A percentile compares a stretch with the other conserved stretches of the same genome.
phyloP scores from a whole-genome alignment of 2,888 invertebrate genomes.

The Crepidodera aurea region DNA sequence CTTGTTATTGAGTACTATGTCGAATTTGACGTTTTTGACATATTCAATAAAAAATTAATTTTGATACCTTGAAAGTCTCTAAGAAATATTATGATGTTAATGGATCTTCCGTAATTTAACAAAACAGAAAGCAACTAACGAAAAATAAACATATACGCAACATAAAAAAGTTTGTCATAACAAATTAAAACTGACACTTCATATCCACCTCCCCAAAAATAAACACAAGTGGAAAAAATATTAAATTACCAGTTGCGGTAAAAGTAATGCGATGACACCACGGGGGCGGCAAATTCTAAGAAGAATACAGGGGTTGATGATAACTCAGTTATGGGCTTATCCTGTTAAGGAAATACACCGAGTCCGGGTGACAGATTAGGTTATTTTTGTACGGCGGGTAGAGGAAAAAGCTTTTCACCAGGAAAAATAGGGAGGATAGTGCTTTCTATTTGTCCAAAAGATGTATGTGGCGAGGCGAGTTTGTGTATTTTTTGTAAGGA shows the following conservation, averaged over 20 bases:
- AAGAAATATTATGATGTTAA: too few species aligned
- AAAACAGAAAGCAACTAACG: too few species aligned
- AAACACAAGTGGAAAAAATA: constrained; percentile 18
- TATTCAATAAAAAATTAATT: too few species aligned
- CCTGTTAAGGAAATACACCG: constrained; percentile 25
- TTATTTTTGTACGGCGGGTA: constrained; percentile 21
- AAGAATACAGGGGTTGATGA: constrained; percentile 26
- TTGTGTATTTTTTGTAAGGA: constrained; percentile 13
- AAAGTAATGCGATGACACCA: constrained; percentile 27
- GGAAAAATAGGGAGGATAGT: constrained; percentile 8
- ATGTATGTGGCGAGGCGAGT: constrained; percentile 18
- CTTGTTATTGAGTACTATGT: too few species aligned
- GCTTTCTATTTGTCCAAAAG: constrained; percentile 27
- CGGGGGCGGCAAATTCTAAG: constrained; percentile 17
- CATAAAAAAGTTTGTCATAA: background rate
- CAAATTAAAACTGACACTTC: background rate
- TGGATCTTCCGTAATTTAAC: too few species aligned
- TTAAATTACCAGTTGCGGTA: constrained; percentile 32
- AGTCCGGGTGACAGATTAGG: constrained; percentile 32
- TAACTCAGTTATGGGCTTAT: constrained; percentile 33
- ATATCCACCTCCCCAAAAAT: background rate
- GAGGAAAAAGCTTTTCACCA: constrained; percentile 15
- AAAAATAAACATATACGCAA: too few species aligned
- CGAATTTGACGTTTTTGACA: too few species aligned
- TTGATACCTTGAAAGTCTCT: too few species aligned